Percentiles rank a stretch among this genome's conserved stretches.
phyloP scores from a whole-genome alignment of 2,888 invertebrate genomes.

The Hyposoter dolosus region DNA sequence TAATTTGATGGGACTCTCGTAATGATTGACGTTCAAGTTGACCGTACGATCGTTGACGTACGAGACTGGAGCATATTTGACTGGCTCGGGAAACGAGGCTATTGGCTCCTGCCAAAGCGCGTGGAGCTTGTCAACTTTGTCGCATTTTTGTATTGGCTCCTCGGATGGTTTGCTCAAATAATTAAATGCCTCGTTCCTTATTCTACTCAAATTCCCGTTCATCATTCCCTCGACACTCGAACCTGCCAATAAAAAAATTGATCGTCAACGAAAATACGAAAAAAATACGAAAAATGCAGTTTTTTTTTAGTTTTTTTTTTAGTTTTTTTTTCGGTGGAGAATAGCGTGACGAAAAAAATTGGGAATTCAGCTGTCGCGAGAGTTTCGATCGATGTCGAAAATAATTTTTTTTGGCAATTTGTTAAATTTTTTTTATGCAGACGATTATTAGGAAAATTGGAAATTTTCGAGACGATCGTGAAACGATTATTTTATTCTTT shows the following conservation, averaged over 20 bases:
- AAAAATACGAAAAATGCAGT: not conserved
- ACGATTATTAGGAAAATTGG: no score
- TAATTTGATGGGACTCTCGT: conserved; percentile 81
- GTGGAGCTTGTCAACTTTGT: conserved; percentile 81
- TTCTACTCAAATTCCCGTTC: conserved; percentile 69
- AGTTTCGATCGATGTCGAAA: not conserved
- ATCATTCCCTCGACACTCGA: conserved; percentile 71
- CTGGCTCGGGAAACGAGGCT: conserved; percentile 74
- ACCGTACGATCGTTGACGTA: conserved; percentile 80
- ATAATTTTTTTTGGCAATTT: no score
- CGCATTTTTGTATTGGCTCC: conserved; percentile 80
- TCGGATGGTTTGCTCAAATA: conserved; percentile 80
- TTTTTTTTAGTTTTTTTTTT: not conserved
- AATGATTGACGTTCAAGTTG: conserved; percentile 75
- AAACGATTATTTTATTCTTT: no score
- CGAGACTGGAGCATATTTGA: conserved; percentile 65
- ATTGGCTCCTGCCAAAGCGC: conserved; percentile 80
- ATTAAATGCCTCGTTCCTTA: conserved; percentile 80
- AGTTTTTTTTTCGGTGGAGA: not conserved
- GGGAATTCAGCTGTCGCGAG: no score
- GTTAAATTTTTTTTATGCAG: no score
- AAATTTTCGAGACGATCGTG: no score
- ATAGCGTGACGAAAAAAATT: no score
- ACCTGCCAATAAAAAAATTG: conserved; percentile 49
- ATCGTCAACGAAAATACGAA: not conserved